phyloP scores from a whole-genome alignment of 2,797 vertebrate genomes.

The Sorex maritimensis region DNA sequence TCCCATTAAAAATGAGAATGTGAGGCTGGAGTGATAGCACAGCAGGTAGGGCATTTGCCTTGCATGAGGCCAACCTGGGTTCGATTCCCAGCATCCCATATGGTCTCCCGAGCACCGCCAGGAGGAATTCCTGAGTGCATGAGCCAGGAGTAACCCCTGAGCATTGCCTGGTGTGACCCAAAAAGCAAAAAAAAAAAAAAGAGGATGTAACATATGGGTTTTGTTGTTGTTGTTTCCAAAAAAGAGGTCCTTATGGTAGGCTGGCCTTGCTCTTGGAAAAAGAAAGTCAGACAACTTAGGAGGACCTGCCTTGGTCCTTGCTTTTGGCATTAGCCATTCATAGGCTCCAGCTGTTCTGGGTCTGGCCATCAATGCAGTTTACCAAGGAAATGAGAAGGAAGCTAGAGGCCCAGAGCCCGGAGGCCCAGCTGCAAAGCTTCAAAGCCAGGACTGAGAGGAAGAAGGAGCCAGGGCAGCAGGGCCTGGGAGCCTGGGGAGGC shows the following conservation, averaged over 20 bases:
- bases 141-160: too few relatives aligned
- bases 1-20: too few relatives aligned
- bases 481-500: background rate
- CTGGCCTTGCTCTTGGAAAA: background rate
- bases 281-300: background rate
- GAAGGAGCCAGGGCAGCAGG: background rate
- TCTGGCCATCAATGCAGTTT: background rate
- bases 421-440: background rate
- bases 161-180: background rate
- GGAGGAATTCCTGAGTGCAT: too few relatives aligned
- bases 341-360: background rate
- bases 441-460: background rate
- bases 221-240: constrained; percentile 25
- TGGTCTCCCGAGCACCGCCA: too few relatives aligned
- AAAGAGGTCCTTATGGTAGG: background rate
- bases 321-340: background rate
- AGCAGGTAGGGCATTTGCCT: too few relatives aligned
- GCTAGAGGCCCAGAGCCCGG: background rate
- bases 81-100: too few relatives aligned
- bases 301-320: background rate
- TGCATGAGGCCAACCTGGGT: too few relatives aligned
- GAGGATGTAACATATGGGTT: background rate
- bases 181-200: background rate
- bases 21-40: too few relatives aligned
- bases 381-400: background rate